A percentile compares a stretch with the other conserved stretches of the same genome.
These are phyloP conservation scores for Drosophila lacertosa DNA, from an alignment of 1,140 invertebrate genomes.

Conservation along the genomic window DNA sequence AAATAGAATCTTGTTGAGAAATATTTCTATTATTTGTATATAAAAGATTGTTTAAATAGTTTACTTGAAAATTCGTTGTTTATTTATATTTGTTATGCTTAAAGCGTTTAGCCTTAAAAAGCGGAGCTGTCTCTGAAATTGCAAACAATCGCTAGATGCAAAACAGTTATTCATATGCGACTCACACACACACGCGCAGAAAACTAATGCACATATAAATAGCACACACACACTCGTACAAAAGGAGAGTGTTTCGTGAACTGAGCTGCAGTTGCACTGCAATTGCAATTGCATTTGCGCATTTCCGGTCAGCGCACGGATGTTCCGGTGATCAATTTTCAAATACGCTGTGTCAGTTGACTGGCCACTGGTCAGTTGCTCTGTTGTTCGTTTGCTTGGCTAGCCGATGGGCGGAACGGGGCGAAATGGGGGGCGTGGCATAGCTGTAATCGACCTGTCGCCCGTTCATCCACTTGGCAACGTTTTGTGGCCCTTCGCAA, in stretches of 20 bases:
- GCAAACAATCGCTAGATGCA: conserved; percentile 56
- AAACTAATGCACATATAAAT: conserved; percentile 25
- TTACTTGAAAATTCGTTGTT: not conserved
- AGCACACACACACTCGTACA: conserved; percentile 10
- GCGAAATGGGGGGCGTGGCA: not conserved
- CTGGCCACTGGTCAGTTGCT: conserved; percentile 45
- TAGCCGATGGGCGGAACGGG: not conserved
- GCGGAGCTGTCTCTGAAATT: conserved; percentile 20
- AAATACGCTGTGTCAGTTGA: conserved; percentile 76
- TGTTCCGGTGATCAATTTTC: conserved; percentile 83
- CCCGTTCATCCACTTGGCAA: conserved; percentile 56
- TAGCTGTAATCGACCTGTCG: conserved; percentile 67
- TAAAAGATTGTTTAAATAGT: no score
- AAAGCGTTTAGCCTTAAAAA: conserved; percentile 2
- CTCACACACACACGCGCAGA: conserved; percentile 17
- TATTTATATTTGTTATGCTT: not conserved
- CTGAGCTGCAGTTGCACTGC: no score
- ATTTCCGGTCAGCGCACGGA: conserved; percentile 80
- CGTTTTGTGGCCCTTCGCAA: conserved; percentile 54
- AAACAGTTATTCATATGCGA: conserved; percentile 57
- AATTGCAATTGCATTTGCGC: conserved; percentile 68
- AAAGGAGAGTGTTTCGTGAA: conserved; percentile 9
- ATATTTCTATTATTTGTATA: no score
- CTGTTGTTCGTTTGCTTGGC: conserved; percentile 11
- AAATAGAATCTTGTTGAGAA: no score